Evolutionary conservation across 1,140 invertebrate genomes (phyloP).

Genomic region (Eumaeus atala): DNA sequence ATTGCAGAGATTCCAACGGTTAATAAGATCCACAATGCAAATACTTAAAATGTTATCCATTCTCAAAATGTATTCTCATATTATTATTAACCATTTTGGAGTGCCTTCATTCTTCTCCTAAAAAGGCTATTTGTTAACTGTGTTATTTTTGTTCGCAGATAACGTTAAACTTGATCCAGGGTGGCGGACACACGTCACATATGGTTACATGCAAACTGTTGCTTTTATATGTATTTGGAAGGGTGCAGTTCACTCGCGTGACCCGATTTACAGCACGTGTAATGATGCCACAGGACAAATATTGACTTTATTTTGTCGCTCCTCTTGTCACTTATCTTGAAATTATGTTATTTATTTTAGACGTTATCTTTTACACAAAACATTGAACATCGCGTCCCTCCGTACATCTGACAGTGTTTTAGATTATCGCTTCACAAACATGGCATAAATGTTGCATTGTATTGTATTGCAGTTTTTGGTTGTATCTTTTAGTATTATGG

Average conservation of each 20-base stretch:
- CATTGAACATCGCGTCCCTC: not conserved
- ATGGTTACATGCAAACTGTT: constrained; percentile 2
- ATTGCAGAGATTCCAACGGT: too few species aligned
- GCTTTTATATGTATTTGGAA: not conserved
- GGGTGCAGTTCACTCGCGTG: not conserved
- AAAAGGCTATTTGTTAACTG: too few species aligned
- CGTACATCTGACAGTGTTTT: not conserved
- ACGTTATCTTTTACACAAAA: not conserved
- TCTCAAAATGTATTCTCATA: too few species aligned
- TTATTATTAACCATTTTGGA: too few species aligned
- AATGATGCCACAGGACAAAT: not conserved
- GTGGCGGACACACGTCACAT: constrained; percentile 6
- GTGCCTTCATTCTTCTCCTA: too few species aligned
- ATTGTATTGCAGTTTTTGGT: constrained; percentile 6
- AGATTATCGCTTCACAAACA: constrained; percentile 1
- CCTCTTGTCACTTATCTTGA: constrained; percentile 7
- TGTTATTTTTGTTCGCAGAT: constrained; percentile 25
- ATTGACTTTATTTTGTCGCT: not conserved
- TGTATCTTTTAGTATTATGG: constrained; percentile 27
- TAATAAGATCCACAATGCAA: too few species aligned
- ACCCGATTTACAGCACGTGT: not conserved
- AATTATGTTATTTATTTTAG: constrained; percentile 1
- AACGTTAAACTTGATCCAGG: constrained; percentile 14
- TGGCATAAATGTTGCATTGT: not conserved
- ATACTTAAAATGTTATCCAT: too few species aligned